A percentile compares a stretch with the other conserved stretches of the same genome.
phyloP scores from a whole-genome alignment of 2,888 invertebrate species.

The Gastrophysa polygoni region DNA sequence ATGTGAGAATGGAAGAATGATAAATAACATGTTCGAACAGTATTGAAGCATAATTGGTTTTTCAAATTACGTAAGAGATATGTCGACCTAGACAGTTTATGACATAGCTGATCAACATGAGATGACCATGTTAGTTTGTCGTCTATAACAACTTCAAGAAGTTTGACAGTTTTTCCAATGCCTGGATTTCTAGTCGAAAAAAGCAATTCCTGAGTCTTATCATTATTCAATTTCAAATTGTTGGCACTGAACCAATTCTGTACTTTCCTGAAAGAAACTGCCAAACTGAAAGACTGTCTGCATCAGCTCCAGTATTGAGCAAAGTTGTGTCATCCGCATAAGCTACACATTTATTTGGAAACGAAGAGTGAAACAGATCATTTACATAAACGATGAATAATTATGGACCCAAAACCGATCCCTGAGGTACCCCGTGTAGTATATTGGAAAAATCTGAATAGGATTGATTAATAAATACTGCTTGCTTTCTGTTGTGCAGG shows the following conservation, averaged over 20 bases:
- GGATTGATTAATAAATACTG: background rate
- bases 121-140: background rate
- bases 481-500: background rate
- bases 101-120: conserved; percentile 3
- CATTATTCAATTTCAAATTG: background rate
- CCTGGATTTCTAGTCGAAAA: background rate
- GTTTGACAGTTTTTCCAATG: background rate
- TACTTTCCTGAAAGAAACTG: background rate
- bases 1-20: background rate
- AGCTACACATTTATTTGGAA: too few species aligned
- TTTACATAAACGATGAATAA: background rate
- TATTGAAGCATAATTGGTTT: background rate
- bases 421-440: background rate
- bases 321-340: too few species aligned
- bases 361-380: too few species aligned
- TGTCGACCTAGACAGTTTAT: background rate
- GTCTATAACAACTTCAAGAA: background rate
- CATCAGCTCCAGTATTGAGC: background rate
- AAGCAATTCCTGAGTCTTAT: background rate
- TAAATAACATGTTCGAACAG: background rate
- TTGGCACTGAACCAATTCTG: background rate
- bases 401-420: background rate
- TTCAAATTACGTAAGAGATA: background rate
- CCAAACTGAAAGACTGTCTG: background rate
- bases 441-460: background rate